Evolutionary conservation across 2,888 invertebrate genomes (phyloP).

Genomic region (Platycheirus albimanus): DNA sequence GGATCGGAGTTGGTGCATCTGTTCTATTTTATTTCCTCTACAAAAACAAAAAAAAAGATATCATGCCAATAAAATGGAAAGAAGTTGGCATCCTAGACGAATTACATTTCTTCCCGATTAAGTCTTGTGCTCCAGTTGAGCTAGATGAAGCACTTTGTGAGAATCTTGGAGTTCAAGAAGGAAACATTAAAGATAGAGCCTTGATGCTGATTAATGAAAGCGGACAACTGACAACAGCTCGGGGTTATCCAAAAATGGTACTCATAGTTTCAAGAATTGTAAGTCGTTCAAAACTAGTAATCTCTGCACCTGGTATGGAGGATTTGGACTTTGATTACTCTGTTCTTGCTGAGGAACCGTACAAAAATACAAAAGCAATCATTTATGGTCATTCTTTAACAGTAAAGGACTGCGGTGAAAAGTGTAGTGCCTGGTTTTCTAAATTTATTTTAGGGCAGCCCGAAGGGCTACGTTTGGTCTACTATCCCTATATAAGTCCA

Average conservation of each 20-base stretch:
- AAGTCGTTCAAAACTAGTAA: constrained; percentile 83
- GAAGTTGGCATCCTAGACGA: constrained; percentile 78
- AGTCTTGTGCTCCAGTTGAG: constrained; percentile 79
- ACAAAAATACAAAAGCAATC: constrained; percentile 81
- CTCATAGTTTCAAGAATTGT: constrained; percentile 76
- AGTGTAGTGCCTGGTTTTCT: constrained; percentile 89
- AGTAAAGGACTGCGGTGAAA: constrained; percentile 89
- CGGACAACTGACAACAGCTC: constrained; percentile 79
- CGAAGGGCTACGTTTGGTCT: constrained; percentile 84
- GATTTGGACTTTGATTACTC: constrained; percentile 82
- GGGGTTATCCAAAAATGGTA: constrained; percentile 80
- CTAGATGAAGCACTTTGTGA: constrained; percentile 76
- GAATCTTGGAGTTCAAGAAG: constrained; percentile 77
- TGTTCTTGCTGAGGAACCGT: constrained; percentile 77
- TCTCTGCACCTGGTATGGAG: constrained; percentile 85
- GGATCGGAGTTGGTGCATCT: constrained; percentile 76
- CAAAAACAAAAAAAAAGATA: constrained; percentile 77
- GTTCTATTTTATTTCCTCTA: constrained; percentile 76
- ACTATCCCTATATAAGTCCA: constrained; percentile 84
- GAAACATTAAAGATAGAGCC: constrained; percentile 77
- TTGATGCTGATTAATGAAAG: constrained; percentile 79
- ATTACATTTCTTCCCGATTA: constrained; percentile 79
- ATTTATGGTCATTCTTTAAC: constrained; percentile 85
- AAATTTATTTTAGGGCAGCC: constrained; percentile 82
- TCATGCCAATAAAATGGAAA: constrained; percentile 80